Conservation (phyloP, 2,797 vertebrate species). For the Siniperca obscura region DNA sequence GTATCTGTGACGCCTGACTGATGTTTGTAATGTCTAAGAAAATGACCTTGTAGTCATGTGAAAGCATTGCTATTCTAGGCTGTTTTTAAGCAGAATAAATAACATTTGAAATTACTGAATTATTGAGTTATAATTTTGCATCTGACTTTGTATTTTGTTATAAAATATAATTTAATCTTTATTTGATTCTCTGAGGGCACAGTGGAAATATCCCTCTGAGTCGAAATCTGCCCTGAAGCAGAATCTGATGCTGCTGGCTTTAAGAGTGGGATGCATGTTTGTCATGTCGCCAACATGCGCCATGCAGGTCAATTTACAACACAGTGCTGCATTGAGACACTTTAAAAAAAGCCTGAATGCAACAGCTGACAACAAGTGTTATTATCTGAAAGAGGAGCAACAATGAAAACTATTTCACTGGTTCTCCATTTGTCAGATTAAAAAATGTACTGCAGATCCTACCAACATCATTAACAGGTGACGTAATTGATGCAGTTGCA, state of each 20-base stretch:
- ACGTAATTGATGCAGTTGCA: neutral
- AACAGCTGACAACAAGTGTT: neutral
- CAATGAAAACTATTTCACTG: neutral
- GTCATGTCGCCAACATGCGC: slow-evolving; percentile 24
- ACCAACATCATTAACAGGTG: neutral
- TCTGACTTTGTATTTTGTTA: slow-evolving; percentile 9
- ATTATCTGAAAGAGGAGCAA: neutral
- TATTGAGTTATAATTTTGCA: neutral
- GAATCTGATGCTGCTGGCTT: slow-evolving; percentile 14
- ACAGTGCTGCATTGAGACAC: neutral
- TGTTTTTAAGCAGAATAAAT: slow-evolving; percentile 14
- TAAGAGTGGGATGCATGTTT: slow-evolving; percentile 26
- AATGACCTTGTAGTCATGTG: slow-evolving; percentile 41
- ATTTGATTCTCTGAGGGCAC: neutral
- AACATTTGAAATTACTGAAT: neutral
- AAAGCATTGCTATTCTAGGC: slow-evolving; percentile 40
- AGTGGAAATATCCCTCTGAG: slow-evolving; percentile 22
- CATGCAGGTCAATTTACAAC: slow-evolving; percentile 10
- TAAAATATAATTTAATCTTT: slow-evolving; percentile 5
- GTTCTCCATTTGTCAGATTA: neutral
- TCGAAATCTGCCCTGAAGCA: slow-evolving; percentile 1
- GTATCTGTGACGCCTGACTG: neutral
- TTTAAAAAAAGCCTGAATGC: neutral
- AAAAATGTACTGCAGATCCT: neutral
- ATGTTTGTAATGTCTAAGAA: slow-evolving; percentile 40